phyloP scores from a whole-genome alignment of 37 sponge, comb jelly and placozoan species.

The Dysidea cf. avara region DNA sequence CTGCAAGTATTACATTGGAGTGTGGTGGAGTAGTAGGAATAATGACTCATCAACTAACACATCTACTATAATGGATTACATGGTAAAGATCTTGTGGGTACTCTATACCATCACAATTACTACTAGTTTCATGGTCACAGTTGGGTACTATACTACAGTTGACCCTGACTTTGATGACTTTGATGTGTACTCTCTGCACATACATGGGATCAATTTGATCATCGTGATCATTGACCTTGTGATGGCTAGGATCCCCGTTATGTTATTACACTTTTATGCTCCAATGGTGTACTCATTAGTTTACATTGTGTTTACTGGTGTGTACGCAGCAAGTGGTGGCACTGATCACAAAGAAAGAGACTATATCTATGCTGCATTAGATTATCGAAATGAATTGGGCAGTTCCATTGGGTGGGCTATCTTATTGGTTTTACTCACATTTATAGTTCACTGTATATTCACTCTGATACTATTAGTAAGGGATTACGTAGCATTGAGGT shows the following conservation, averaged over 20 bases:
- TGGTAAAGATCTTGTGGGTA: slow-evolving; percentile 45
- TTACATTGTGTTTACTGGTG: slow-evolving; percentile 47
- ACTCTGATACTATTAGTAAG: slow-evolving; percentile 28
- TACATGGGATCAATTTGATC: slow-evolving; percentile 53
- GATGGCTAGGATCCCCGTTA: slow-evolving; percentile 39
- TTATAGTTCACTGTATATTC: slow-evolving; percentile 14
- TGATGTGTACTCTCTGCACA: slow-evolving; percentile 20
- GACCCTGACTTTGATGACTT: background rate
- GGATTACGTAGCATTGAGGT: slow-evolving; percentile 19
- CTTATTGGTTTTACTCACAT: slow-evolving; percentile 3
- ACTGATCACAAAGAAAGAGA: slow-evolving; percentile 8
- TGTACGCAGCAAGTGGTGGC: slow-evolving; percentile 68
- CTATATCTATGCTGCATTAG: slow-evolving; percentile 48
- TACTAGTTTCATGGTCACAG: slow-evolving; percentile 1
- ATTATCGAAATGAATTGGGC: slow-evolving; percentile 22
- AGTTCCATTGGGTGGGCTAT: slow-evolving; percentile 1
- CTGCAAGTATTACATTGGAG: too few relatives aligned
- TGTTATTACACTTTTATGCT: slow-evolving; percentile 43
- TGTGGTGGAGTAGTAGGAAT: too few relatives aligned
- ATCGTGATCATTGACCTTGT: slow-evolving; percentile 43
- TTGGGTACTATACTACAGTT: slow-evolving; percentile 31
- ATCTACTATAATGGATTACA: slow-evolving; percentile 16
- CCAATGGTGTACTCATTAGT: slow-evolving; percentile 5
- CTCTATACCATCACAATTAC: slow-evolving; percentile 26
- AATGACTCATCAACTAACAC: background rate